phyloP scores from a whole-genome alignment of 2,888 invertebrate species.

The Eupithecia subumbrata region DNA sequence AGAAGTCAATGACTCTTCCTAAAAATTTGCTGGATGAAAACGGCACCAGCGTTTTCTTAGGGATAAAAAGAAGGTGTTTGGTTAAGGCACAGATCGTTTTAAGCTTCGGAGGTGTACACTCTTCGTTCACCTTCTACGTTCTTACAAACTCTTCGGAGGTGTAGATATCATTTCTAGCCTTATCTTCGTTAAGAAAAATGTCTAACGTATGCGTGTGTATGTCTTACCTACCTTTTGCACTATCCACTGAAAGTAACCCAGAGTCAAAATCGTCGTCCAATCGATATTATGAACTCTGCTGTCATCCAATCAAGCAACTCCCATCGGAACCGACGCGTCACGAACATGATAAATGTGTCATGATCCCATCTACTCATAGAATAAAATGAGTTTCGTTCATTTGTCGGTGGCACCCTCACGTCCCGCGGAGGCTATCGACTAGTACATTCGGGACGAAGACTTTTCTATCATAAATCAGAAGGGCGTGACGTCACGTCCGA shows the following conservation, averaged over 20 bases:
- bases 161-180: no score
- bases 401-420: constrained; percentile 63
- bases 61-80: background rate
- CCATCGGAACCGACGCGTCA: constrained; percentile 38
- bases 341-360: constrained; percentile 57
- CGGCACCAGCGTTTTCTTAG: background rate
- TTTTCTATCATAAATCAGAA: constrained; percentile 77
- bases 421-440: constrained; percentile 69
- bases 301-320: constrained; percentile 31
- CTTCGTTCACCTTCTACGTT: no score
- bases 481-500: constrained; percentile 73
- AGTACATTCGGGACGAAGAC: constrained; percentile 66
- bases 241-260: background rate
- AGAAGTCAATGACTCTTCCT: background rate
- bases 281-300: constrained; percentile 3
- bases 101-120: no score
- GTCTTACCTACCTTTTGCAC: no score
- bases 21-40: background rate
- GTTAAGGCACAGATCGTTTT: no score
- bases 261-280: background rate
- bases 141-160: background rate
- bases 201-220: no score
- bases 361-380: constrained; percentile 62
- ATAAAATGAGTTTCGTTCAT: constrained; percentile 70
- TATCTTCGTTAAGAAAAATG: no score